phyloP scores from a whole-genome alignment of 2,888 invertebrate species.

The Halocaridina rubra region DNA sequence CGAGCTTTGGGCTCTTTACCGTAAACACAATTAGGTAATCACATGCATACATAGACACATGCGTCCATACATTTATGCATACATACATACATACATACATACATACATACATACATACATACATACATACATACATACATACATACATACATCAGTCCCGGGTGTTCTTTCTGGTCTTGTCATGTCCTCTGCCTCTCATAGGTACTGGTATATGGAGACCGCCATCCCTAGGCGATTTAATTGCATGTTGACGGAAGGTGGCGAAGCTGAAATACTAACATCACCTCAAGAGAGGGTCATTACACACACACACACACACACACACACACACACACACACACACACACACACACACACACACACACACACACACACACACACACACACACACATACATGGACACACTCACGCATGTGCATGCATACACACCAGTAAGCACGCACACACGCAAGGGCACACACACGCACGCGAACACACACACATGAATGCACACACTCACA shows the following conservation, averaged over 20 bases:
- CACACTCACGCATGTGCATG: neutral
- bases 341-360: neutral
- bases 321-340: neutral
- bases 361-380: neutral
- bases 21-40: neutral
- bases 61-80: neutral
- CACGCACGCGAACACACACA: neutral
- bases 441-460: neutral
- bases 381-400: neutral
- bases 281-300: too few relatives aligned
- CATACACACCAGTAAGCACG: neutral
- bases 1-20: too few relatives aligned
- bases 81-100: neutral
- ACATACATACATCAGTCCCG: neutral
- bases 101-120: neutral
- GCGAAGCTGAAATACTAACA: too few relatives aligned
- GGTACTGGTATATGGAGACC: too few relatives aligned
- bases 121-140: constrained; percentile 8
- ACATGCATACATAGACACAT: neutral
- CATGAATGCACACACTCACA: neutral
- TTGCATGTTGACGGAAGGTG: too few relatives aligned
- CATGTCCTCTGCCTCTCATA: too few relatives aligned
- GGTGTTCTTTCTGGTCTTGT: too few relatives aligned
- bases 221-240: too few relatives aligned
- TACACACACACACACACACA: neutral